Percentiles rank a stretch among this genome's conserved stretches.
Evolutionary conservation across 2,888 invertebrate genomes (phyloP).

Genomic region (Corythucha ciliata): DNA sequence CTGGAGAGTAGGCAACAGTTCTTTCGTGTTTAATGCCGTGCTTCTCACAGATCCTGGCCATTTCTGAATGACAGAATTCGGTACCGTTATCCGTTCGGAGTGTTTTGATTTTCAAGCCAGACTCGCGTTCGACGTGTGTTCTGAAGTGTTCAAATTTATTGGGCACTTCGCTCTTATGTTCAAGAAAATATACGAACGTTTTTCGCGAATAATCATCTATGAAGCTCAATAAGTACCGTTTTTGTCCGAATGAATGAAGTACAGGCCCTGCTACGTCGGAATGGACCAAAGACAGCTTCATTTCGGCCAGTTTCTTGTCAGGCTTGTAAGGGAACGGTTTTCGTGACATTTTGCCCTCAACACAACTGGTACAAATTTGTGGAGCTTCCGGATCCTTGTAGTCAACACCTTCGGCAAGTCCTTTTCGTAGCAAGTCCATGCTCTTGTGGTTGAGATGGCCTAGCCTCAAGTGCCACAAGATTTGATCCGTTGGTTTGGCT

Average conservation of each 20-base stretch:
- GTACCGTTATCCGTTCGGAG: constrained; percentile 19
- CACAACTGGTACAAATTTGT: constrained; percentile 3
- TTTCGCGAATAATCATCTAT: constrained; percentile 13
- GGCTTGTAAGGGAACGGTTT: background rate
- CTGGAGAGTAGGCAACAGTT: constrained; percentile 20
- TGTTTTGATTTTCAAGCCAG: background rate
- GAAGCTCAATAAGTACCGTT: constrained; percentile 7
- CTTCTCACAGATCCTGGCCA: constrained; percentile 10
- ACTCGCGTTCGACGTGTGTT: constrained; percentile 3
- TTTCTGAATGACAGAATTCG: constrained; percentile 14
- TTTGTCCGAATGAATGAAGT: constrained; percentile 4
- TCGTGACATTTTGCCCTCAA: background rate
- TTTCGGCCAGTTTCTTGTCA: background rate
- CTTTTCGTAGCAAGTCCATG: background rate
- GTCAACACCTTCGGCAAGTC: background rate
- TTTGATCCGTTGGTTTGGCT: background rate
- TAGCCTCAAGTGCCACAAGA: constrained; percentile 10
- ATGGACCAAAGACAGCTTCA: constrained; percentile 12
- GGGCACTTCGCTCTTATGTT: constrained; percentile 5
- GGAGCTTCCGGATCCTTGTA: background rate
- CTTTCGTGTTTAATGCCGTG: constrained; percentile 18
- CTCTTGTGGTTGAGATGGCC: background rate
- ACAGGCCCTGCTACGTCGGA: constrained; percentile 11
- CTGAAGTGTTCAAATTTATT: constrained; percentile 2
- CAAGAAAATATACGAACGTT: constrained; percentile 13